phyloP scores from a whole-genome alignment of 2,888 invertebrate species.

The Tenthredo amoena region DNA sequence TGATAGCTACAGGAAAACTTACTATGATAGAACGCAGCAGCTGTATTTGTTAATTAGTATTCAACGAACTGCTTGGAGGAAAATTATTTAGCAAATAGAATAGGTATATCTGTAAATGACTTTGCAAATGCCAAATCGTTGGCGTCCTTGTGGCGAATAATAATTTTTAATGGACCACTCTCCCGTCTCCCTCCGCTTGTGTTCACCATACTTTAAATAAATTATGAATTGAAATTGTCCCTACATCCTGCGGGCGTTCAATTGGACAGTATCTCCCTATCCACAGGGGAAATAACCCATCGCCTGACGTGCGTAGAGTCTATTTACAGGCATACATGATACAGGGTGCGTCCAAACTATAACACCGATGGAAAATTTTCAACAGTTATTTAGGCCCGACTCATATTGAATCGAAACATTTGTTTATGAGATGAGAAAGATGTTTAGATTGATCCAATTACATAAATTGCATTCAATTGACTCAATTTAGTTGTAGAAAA shows the following conservation, averaged over 20 bases:
- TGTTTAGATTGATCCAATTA: conserved; percentile 22
- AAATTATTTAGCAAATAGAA: background rate
- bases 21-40: background rate
- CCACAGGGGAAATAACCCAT: conserved; percentile 68
- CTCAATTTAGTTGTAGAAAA: conserved; percentile 24
- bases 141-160: conserved; percentile 51
- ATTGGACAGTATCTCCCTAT: conserved; percentile 65
- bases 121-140: conserved; percentile 28
- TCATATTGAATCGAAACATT: background rate
- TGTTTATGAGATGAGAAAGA: conserved; percentile 22
- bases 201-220: conserved; percentile 58
- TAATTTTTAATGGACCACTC: conserved; percentile 51
- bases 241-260: conserved; percentile 74
- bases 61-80: background rate
- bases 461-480: conserved; percentile 43
- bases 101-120: conserved; percentile 3
- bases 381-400: background rate
- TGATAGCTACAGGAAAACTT: conserved; percentile 28
- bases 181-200: conserved; percentile 32
- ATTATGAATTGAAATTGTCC: conserved; percentile 76
- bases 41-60: conserved; percentile 18
- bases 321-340: conserved; percentile 42
- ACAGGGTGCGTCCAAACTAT: conserved; percentile 35
- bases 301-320: conserved; percentile 53
- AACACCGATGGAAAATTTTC: conserved; percentile 39